Percentiles rank a stretch among this genome's conserved stretches.
Evolutionary conservation across 2,113 vertebrate genomes (phyloP).

Genomic region (Empidonax traillii): DNA sequence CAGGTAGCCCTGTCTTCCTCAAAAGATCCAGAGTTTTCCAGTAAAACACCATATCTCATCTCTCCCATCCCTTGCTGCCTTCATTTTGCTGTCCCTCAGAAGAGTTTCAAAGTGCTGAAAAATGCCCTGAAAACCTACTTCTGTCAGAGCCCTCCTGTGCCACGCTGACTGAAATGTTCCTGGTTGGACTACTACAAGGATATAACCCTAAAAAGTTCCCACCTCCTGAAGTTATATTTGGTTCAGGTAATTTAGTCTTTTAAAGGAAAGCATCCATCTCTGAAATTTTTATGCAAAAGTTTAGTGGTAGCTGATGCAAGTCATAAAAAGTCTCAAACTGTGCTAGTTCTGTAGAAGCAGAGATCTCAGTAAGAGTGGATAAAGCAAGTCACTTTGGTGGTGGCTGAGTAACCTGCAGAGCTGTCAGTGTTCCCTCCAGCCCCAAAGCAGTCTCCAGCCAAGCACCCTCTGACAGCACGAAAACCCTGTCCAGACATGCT

Average conservation of each 20-base stretch:
- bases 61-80: not conserved
- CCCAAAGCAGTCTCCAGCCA: accelerated
- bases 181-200: not conserved
- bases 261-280: not conserved
- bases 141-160: not conserved
- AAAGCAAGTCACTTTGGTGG: not conserved
- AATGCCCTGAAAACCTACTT: not conserved
- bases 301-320: not conserved
- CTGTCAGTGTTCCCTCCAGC: not conserved
- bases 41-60: not conserved
- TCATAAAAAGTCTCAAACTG: not conserved
- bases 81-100: not conserved
- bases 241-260: not conserved
- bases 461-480: accelerated
- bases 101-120: not conserved
- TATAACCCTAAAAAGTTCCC: not conserved
- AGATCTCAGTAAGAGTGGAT: not conserved
- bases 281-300: not conserved
- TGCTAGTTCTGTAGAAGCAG: not conserved
- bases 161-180: not conserved
- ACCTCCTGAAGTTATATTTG: not conserved
- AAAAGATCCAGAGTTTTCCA: not conserved
- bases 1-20: not conserved
- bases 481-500: not conserved
- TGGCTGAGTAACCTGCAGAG: not conserved